phyloP scores from a whole-genome alignment of 2,888 invertebrate genomes.

The Brachypalpus laphriformis region DNA sequence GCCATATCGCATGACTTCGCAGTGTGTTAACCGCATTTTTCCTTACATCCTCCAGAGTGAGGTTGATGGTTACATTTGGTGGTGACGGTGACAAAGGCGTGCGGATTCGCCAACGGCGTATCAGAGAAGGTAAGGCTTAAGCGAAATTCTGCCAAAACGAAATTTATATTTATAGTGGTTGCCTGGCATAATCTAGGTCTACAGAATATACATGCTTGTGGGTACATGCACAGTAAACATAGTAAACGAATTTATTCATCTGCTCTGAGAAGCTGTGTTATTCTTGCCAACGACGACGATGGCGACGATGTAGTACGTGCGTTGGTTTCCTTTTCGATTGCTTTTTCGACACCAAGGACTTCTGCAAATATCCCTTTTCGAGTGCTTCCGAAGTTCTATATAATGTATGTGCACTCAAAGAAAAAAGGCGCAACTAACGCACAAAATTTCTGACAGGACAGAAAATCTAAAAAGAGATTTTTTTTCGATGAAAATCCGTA shows the following conservation, averaged over 20 bases:
- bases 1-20: constrained; percentile 63
- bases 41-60: constrained; percentile 27
- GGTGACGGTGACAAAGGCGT: constrained; percentile 47
- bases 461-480: constrained; percentile 31
- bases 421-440: constrained; percentile 68
- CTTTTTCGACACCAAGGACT: constrained; percentile 52
- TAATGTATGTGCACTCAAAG: constrained; percentile 69
- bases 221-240: constrained; percentile 63
- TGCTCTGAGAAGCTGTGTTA: constrained; percentile 45
- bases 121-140: constrained; percentile 55
- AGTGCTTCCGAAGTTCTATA: constrained; percentile 47
- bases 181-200: constrained; percentile 65
- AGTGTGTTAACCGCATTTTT: constrained; percentile 62
- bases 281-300: constrained; percentile 41
- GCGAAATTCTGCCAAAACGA: constrained; percentile 48
- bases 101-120: constrained; percentile 51
- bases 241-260: constrained; percentile 62
- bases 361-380: constrained; percentile 67
- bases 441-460: constrained; percentile 55
- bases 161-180: constrained; percentile 72
- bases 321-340: constrained; percentile 52
- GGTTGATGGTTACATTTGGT: constrained; percentile 27
- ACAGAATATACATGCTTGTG: constrained; percentile 53
- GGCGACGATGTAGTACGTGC: constrained; percentile 52
- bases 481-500: constrained; percentile 1